Evolutionary conservation across 2,888 invertebrate species (phyloP).

Genomic region (Diarsia mendica): DNA sequence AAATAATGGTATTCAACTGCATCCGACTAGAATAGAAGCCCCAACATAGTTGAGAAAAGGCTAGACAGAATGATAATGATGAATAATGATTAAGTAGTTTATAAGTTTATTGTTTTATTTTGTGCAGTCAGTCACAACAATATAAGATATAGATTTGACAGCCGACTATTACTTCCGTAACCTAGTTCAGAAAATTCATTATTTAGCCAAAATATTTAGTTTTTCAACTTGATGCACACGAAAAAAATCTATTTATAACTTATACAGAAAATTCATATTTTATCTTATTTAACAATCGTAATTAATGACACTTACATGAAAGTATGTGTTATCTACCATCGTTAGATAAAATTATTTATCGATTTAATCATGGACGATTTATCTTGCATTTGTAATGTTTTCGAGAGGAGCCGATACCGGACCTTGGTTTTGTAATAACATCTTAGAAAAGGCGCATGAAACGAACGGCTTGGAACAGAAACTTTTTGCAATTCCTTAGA

Average conservation of each 20-base stretch:
- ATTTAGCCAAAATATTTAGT: neutral
- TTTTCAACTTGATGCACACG: neutral
- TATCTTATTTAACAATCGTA: constrained; percentile 28
- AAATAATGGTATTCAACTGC: too few relatives aligned
- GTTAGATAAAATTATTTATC: constrained; percentile 39
- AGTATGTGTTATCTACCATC: constrained; percentile 38
- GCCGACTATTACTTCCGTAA: neutral
- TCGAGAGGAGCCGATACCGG: constrained; percentile 31
- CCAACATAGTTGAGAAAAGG: too few relatives aligned
- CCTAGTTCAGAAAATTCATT: neutral
- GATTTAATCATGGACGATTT: constrained; percentile 42
- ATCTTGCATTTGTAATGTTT: constrained; percentile 44
- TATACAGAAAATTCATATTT: constrained; percentile 29
- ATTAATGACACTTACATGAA: constrained; percentile 47
- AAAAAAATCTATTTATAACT: neutral
- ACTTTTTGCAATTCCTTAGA: neutral
- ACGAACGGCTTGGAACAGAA: neutral
- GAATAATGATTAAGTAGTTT: too few relatives aligned
- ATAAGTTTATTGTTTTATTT: neutral
- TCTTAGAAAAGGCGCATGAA: constrained; percentile 6
- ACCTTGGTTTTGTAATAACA: constrained; percentile 26
- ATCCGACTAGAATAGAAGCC: too few relatives aligned
- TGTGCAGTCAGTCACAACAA: neutral
- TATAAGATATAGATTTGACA: neutral
- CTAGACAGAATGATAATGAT: too few relatives aligned